phyloP scores from a whole-genome alignment of 2,797 vertebrate genomes.

The Tokudaia tokunoshimensis region DNA sequence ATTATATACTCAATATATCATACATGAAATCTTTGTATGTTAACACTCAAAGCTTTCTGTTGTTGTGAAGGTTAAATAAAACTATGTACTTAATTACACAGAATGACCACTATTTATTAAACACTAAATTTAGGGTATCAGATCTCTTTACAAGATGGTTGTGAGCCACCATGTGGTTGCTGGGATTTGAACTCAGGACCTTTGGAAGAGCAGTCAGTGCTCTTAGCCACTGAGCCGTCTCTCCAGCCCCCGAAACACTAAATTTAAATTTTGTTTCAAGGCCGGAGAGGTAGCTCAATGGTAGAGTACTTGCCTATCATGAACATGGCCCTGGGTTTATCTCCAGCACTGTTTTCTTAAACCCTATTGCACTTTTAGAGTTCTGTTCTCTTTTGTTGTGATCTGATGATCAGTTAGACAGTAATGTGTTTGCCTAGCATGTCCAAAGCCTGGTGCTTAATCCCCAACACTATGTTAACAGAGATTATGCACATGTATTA shows the following conservation, averaged over 20 bases:
- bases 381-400: conserved; percentile 1
- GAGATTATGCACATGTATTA: neutral
- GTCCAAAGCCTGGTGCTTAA: neutral
- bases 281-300: neutral
- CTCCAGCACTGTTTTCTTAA: neutral
- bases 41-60: neutral
- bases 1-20: conserved; percentile 20
- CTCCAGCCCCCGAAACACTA: neutral
- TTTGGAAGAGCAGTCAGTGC: too few species aligned
- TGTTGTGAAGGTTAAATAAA: neutral
- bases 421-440: neutral
- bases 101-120: conserved; percentile 27
- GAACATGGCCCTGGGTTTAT: neutral
- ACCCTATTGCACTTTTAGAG: neutral
- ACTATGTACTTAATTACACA: neutral
- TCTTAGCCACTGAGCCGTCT: too few species aligned
- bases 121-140: conserved; percentile 11
- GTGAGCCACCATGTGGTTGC: too few species aligned
- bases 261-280: conserved; percentile 14
- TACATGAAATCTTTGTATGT: neutral
- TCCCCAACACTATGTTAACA: neutral
- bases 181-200: too few species aligned
- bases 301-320: neutral
- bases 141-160: too few species aligned
- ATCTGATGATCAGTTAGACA: neutral